Evolutionary conservation across 2,888 invertebrate genomes (phyloP).

Genomic region (Tupiocoris notatus): DNA sequence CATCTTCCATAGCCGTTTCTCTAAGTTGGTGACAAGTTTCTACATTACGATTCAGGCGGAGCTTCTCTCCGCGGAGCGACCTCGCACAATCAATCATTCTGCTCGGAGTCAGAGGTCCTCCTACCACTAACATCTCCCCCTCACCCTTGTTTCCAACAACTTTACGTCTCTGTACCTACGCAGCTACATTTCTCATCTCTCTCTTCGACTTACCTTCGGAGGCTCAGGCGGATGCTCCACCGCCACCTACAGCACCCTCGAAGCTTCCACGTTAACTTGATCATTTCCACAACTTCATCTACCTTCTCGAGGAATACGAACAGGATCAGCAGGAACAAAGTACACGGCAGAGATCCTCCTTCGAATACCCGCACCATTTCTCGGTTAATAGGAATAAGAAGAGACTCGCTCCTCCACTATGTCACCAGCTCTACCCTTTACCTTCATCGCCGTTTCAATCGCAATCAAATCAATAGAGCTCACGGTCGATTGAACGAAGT

Average conservation of each 20-base stretch:
- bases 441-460: conserved; percentile 24
- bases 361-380: too few relatives aligned
- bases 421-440: background rate
- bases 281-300: conserved; percentile 29
- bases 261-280: conserved; percentile 24
- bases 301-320: conserved; percentile 19
- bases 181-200: too few relatives aligned
- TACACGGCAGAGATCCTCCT: too few relatives aligned
- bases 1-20: conserved; percentile 21
- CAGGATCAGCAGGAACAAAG: too few relatives aligned
- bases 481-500: conserved; percentile 11
- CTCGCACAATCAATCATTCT: conserved; percentile 39
- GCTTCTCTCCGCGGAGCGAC: conserved; percentile 2
- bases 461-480: conserved; percentile 21
- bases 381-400: conserved; percentile 32
- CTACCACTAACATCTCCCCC: too few relatives aligned
- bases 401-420: too few relatives aligned
- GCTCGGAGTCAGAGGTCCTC: conserved; percentile 32
- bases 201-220: too few relatives aligned
- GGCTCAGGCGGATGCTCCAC: too few relatives aligned
- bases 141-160: too few relatives aligned
- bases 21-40: conserved; percentile 40
- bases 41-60: conserved; percentile 37
- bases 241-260: conserved; percentile 16
- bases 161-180: too few relatives aligned